Conservation (phyloP, 1,140 invertebrate genomes). For the Leptopilina clavipes region DNA sequence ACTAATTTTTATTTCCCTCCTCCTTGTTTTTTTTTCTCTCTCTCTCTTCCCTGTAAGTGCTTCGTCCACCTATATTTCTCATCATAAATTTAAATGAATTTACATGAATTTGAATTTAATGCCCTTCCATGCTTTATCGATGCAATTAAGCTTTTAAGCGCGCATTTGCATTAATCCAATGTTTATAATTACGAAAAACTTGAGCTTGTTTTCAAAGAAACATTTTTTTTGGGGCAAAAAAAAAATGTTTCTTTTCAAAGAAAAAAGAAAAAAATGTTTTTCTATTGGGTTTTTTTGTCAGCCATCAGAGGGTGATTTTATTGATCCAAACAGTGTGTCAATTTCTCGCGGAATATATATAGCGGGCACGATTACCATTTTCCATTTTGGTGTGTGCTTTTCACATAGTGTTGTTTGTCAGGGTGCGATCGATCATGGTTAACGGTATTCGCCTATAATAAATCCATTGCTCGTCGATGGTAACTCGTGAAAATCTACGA, state of each 20-base stretch:
- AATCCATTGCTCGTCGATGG: slow-evolving; percentile 22
- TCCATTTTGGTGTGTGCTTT: not conserved
- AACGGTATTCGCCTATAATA: slow-evolving; percentile 17
- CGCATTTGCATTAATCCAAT: slow-evolving; percentile 77
- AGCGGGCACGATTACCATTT: not conserved
- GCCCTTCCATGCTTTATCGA: slow-evolving; percentile 74
- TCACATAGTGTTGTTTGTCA: slow-evolving; percentile 8
- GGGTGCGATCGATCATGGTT: slow-evolving; percentile 8
- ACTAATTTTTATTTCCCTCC: slow-evolving; percentile 75
- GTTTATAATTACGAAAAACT: slow-evolving; percentile 74
- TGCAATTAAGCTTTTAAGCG: slow-evolving; percentile 77
- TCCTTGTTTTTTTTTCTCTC: slow-evolving; percentile 69
- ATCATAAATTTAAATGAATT: slow-evolving; percentile 77
- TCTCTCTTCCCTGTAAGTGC: slow-evolving; percentile 73
- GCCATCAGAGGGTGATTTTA: not conserved
- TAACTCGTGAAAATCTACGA: slow-evolving; percentile 26
- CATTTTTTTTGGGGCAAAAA: no score
- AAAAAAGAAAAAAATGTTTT: no score
- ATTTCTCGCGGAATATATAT: not conserved
- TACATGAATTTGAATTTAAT: slow-evolving; percentile 77
- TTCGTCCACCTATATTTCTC: slow-evolving; percentile 73
- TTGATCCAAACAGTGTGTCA: not conserved
- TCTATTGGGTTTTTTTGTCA: no score
- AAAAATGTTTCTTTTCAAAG: not conserved
- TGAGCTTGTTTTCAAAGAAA: no score